Evolutionary conservation across 2,113 vertebrate species (phyloP), one percentile per base, ranked within the genome.

Genomic region (Tupaia tana): DNA sequence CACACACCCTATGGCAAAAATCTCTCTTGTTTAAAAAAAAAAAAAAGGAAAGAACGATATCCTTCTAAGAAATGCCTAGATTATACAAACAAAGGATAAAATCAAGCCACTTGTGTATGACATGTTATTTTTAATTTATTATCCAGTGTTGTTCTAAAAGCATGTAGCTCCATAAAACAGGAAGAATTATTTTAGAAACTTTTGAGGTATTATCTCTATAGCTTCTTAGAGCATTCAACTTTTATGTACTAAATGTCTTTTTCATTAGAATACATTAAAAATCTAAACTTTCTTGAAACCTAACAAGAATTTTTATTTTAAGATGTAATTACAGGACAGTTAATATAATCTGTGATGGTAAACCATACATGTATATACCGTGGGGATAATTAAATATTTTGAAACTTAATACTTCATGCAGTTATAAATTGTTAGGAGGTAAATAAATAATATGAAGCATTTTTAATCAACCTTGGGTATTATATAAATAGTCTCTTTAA

Each of bases 391-490:
- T 84, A 58, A n/a, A 16, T 63, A 77, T 91, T 94, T 92, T 78
- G 58, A 16, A 94, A 71, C 11, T 89, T 93, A n/a, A 78, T 4
- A 56, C 3, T 83, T 86, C 24, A 19, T 69, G 19, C 59, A 79
- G n/a, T 15, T 58, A 73, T 89, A 69, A 96, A 86, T 87, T 64
- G 0, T 78, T 67, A 78, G 78, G 43, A 52, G 2, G 9, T 95
- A 93, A 79, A 82, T 79, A 95, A 95, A 29, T 9, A 93, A 66
- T 64, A 56, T 80, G 22, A 88, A 85, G 12, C 71, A 73, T 34
- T 18, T 71, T 70, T 78, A 64, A 56, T 83, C 31, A 71, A 14
- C 25, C 92, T 86, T 86, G 78, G 86, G 4, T 10, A 59, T 22
- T 88, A 71, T 77, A 27, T 54, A 86, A 88, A 52, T 67, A 66